A percentile compares a stretch with the other conserved stretches of the same genome.
Conservation (phyloP, 1,140 invertebrate species). For the Metaphire vulgaris region DNA sequence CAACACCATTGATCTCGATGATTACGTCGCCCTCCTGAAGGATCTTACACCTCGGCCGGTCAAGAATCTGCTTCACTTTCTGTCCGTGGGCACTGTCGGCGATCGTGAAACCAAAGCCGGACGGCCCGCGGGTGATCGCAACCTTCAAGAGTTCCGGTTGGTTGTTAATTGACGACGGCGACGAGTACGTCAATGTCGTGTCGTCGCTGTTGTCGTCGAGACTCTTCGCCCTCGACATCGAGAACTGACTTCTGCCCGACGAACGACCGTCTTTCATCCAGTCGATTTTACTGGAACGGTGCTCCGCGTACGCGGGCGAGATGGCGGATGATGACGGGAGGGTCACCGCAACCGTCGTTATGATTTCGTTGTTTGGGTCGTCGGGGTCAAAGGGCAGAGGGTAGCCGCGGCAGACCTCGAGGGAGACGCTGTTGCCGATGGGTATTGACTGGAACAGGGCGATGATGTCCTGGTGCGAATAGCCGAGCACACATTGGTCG, state of each 20-base stretch:
- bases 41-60: constrained; percentile 82
- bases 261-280: too few relatives aligned
- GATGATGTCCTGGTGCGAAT: constrained; percentile 91
- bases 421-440: constrained; percentile 75
- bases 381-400: constrained; percentile 90
- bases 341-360: constrained; percentile 84
- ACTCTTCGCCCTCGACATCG: neutral
- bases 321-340: neutral
- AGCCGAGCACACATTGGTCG: constrained; percentile 84
- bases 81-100: constrained; percentile 66
- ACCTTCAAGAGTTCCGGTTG: constrained; percentile 42
- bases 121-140: constrained; percentile 51
- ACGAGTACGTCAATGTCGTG: neutral
- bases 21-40: constrained; percentile 89
- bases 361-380: constrained; percentile 91
- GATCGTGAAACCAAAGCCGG: constrained; percentile 90
- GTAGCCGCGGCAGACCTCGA: constrained; percentile 88
- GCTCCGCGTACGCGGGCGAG: neutral
- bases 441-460: constrained; percentile 87
- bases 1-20: constrained; percentile 83
- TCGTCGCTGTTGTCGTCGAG: neutral
- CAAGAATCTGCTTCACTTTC: constrained; percentile 87
- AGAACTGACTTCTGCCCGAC: neutral
- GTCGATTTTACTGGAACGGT: neutral
- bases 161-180: neutral